Evolutionary conservation across 2,888 invertebrate species (phyloP), one percentile per base, ranked within the genome.

Genomic region (Napeogenes inachia): DNA sequence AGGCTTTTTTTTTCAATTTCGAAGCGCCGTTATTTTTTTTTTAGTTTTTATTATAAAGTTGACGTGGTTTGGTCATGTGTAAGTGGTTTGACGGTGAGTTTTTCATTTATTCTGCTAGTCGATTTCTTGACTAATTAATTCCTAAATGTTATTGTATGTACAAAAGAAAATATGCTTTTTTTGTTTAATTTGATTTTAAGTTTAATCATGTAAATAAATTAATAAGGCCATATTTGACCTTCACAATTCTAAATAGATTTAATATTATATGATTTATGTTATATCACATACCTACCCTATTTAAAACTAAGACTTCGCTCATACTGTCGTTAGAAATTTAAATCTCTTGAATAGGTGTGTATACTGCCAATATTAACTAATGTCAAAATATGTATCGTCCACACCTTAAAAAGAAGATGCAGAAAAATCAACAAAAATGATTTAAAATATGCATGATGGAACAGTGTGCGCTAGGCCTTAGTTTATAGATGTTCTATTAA

Each of bases 1-100:
- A 78, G 75, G 74, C 68, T 69, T 63, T 63, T 56, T 63, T 59
- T 63, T 63, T 54, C 57, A 65, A 62, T 50, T 50, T 50, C 50
- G 6, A 50, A 21, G n/a, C 21, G 12, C 21, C 30, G 6, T 30
- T 30, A n/a, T 21, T 12, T 50, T 50, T 50, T 4, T 1, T 50
- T 30, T 50, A 12, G 3, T n/a, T 8, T n/a, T 47, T 47, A 47
- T 47, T 47, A 21, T 8, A 47, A 47, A 21, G 21, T 21, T 21
- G 21, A 21, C 21, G 21, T 21, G 21, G 21, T 21, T 21, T 21
- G 21, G 21, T 21, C 21, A 21, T 21, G 4, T 30, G 2, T 30
- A 21, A 50, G 10, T 4, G 8, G 3, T 4, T 30, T 50, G 21
- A 50, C 4, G 50, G 8, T 30, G 30, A 12, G 3, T 21, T 2